These are phyloP conservation scores for Heliconius cydno DNA, from an alignment of 2,888 invertebrate species.

Conservation along the genomic window DNA sequence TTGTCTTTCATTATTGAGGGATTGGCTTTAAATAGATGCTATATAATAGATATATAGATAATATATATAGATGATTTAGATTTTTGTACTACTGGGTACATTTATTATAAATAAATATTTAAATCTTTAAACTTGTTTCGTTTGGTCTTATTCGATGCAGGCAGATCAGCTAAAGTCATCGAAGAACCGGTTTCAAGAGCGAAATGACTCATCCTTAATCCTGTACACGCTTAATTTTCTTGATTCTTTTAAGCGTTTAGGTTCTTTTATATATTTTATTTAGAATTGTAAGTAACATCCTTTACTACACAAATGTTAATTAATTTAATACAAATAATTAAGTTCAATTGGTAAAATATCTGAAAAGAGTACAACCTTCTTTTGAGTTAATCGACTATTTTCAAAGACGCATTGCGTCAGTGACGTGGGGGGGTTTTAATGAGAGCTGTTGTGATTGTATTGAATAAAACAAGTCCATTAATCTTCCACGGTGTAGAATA, in stretches of 20 bases:
- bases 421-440: conserved; percentile 42
- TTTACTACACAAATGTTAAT: neutral
- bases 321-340: neutral
- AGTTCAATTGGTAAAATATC: neutral
- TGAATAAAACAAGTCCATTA: conserved; percentile 46
- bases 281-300: too few relatives aligned
- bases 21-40: too few relatives aligned
- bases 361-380: conserved; percentile 16
- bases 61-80: too few relatives aligned
- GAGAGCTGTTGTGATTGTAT: conserved; percentile 45
- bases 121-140: conserved; percentile 7
- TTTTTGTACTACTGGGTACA: too few relatives aligned
- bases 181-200: conserved; percentile 44
- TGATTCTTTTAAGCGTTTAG: neutral
- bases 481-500: conserved; percentile 40
- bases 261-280: neutral
- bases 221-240: neutral
- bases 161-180: conserved; percentile 30
- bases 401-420: conserved; percentile 47
- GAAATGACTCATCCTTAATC: conserved; percentile 43
- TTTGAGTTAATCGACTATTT: conserved; percentile 30
- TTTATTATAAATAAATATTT: neutral
- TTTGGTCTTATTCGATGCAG: conserved; percentile 26
- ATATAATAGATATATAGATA: too few relatives aligned
- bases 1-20: too few relatives aligned